phyloP scores from a whole-genome alignment of 2,113 vertebrate species.

The Murina feae region DNA sequence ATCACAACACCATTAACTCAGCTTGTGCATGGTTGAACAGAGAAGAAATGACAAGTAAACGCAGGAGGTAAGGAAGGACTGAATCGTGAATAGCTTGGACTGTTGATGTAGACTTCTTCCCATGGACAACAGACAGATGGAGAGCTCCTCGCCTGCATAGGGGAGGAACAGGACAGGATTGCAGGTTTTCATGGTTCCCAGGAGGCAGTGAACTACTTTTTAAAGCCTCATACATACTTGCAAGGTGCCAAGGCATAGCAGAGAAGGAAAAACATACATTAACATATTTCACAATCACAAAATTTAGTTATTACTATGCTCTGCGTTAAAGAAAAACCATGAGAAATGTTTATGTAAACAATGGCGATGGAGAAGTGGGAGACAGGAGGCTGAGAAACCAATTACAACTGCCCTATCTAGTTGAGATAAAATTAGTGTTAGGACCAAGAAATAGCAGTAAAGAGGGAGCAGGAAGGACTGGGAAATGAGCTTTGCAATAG shows the following conservation, averaged over 20 bases:
- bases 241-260: not conserved
- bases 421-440: not conserved
- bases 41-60: not conserved
- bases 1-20: not conserved
- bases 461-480: not conserved
- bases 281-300: not conserved
- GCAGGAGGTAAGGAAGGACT: not conserved
- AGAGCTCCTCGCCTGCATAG: not conserved
- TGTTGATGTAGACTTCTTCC: not conserved
- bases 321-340: not conserved
- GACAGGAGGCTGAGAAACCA: not conserved
- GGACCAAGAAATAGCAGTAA: not conserved
- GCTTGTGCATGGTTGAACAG: not conserved
- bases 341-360: not conserved
- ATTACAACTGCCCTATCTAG: not conserved
- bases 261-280: not conserved
- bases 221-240: not conserved
- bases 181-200: not conserved
- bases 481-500: not conserved
- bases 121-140: not conserved
- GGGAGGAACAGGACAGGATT: not conserved
- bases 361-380: not conserved
- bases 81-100: not conserved
- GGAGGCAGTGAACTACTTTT: not conserved
- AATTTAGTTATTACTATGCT: not conserved